phyloP scores from a whole-genome alignment of 2,113 vertebrate species.

The Procavia capensis region DNA sequence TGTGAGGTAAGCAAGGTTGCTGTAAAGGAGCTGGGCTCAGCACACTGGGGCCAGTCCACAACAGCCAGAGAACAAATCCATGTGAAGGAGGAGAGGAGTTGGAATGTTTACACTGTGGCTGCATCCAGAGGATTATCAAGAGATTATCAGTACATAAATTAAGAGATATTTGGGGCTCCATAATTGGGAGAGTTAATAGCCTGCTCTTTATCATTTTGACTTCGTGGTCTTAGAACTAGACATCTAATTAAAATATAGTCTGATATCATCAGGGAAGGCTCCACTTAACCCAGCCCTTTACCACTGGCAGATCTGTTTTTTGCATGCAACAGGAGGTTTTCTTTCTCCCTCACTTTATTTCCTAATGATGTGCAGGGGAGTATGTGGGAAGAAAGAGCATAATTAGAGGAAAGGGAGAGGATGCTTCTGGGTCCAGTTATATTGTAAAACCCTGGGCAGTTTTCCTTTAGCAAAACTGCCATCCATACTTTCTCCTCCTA shows the following conservation, averaged over 20 bases:
- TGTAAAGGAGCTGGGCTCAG: slow-evolving; percentile 86
- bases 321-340: slow-evolving; percentile 85
- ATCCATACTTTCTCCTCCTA: not conserved
- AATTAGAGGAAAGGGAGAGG: slow-evolving; percentile 32
- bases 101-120: slow-evolving; percentile 84
- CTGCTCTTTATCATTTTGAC: slow-evolving; percentile 88
- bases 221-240: slow-evolving; percentile 86
- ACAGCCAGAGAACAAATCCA: slow-evolving; percentile 83
- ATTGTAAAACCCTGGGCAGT: not conserved
- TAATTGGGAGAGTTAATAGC: slow-evolving; percentile 88
- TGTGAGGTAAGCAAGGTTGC: slow-evolving; percentile 86
- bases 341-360: slow-evolving; percentile 67
- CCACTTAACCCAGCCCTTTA: slow-evolving; percentile 83
- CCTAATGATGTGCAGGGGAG: slow-evolving; percentile 59
- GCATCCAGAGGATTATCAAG: slow-evolving; percentile 89
- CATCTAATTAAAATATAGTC: slow-evolving; percentile 89
- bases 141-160: slow-evolving; percentile 92
- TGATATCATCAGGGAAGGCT: slow-evolving; percentile 86
- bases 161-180: slow-evolving; percentile 84
- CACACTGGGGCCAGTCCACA: slow-evolving; percentile 83
- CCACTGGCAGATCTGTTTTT: slow-evolving; percentile 83
- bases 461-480: slow-evolving; percentile 21
- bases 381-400: slow-evolving; percentile 51
- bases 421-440: not conserved
- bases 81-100: slow-evolving; percentile 81